Evolutionary conservation across 2,113 vertebrate genomes (phyloP).

Genomic region (Heteronetta atricapilla): DNA sequence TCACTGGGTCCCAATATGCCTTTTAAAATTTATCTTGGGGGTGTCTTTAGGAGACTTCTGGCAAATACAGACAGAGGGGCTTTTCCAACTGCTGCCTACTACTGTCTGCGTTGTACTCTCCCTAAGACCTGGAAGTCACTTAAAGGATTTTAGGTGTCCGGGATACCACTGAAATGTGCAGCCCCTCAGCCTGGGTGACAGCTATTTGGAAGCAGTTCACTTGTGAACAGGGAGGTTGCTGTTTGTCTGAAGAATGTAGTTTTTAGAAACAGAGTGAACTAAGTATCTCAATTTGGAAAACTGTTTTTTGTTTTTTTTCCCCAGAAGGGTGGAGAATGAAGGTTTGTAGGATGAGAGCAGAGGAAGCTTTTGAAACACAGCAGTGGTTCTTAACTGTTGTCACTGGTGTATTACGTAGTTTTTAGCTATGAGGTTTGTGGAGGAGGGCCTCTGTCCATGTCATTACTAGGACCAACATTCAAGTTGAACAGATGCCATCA

Average conservation of each 20-base stretch:
- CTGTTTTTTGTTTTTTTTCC: background rate
- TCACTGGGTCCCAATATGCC: background rate
- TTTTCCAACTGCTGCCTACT: background rate
- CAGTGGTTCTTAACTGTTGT: background rate
- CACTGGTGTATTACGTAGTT: background rate
- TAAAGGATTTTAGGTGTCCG: background rate
- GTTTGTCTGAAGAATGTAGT: background rate
- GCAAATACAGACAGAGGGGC: background rate
- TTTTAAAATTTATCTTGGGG: background rate
- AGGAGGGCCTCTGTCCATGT: background rate
- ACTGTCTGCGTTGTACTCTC: background rate
- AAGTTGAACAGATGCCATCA: background rate
- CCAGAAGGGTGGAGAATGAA: background rate
- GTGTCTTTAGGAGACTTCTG: background rate
- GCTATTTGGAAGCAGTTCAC: background rate
- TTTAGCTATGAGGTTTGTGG: background rate
- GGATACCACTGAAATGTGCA: background rate
- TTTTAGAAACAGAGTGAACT: background rate
- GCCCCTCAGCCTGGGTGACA: background rate
- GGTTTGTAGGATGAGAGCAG: background rate
- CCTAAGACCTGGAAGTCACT: background rate
- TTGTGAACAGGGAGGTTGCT: background rate
- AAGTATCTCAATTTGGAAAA: background rate
- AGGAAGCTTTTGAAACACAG: background rate
- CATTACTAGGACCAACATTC: accelerated